A percentile compares a stretch with the other conserved stretches of the same genome.
These are phyloP conservation scores for Eubucco bourcierii DNA, from an alignment of 2,113 vertebrate species.

Conservation along the genomic window DNA sequence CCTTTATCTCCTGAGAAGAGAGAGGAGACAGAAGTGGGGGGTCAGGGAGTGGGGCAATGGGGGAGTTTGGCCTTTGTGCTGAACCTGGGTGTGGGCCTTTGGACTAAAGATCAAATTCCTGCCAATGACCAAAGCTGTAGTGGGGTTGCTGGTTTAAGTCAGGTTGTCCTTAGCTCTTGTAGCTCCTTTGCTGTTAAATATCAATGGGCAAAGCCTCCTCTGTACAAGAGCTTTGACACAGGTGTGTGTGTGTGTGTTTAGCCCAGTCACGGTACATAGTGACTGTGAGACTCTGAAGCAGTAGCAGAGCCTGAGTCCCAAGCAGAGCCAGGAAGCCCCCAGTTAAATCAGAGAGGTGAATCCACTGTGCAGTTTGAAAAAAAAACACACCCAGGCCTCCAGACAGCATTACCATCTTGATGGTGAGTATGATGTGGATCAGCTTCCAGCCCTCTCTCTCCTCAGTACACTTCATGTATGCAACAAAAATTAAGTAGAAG, in stretches of 20 bases:
- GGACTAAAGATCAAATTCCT: background rate
- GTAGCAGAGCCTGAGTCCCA: slow-evolving; percentile 42
- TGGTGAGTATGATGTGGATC: background rate
- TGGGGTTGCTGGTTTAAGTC: background rate
- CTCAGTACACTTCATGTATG: background rate
- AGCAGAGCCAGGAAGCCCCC: slow-evolving; percentile 58
- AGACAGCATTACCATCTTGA: background rate
- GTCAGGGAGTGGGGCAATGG: no score
- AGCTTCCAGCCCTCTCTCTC: slow-evolving; percentile 16
- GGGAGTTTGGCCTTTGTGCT: background rate
- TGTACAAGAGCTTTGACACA: background rate
- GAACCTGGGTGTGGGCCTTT: background rate
- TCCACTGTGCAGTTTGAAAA: slow-evolving; percentile 35
- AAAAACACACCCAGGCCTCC: slow-evolving; percentile 59
- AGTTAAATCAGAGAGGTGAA: slow-evolving; percentile 41
- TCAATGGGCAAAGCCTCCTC: background rate
- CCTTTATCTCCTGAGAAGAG: no score
- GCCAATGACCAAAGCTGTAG: background rate
- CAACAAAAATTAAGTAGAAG: slow-evolving; percentile 32
- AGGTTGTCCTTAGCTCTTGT: background rate
- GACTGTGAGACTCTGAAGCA: slow-evolving; percentile 45
- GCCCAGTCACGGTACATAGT: background rate
- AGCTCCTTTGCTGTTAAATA: background rate
- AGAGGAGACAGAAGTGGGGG: no score
- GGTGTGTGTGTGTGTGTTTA: background rate